These are phyloP conservation scores for Catagonus wagneri DNA, from an alignment of 2,113 vertebrate genomes.

Conservation along the genomic window DNA sequence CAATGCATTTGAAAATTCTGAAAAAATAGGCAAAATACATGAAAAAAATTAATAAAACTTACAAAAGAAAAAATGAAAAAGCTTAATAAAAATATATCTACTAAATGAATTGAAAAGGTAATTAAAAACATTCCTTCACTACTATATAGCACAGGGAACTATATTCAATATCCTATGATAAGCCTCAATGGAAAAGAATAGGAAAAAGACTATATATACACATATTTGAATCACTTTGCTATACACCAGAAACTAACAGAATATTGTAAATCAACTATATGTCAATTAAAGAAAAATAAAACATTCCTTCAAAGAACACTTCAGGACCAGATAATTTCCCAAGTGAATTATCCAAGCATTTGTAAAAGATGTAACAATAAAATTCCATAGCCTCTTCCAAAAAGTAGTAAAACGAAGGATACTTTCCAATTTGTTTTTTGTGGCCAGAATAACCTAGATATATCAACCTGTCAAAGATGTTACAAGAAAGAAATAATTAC, in stretches of 20 bases:
- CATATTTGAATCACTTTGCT: no score
- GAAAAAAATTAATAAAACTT: not conserved
- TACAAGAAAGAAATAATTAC: not conserved
- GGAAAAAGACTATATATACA: no score
- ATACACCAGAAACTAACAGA: no score
- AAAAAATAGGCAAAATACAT: not conserved
- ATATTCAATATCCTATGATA: no score
- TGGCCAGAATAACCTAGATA: not conserved
- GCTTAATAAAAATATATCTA: not conserved
- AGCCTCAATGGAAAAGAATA: no score
- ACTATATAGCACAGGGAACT: no score
- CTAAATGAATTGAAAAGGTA: not conserved
- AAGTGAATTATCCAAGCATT: not conserved
- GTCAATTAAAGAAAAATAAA: not conserved
- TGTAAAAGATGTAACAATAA: not conserved
- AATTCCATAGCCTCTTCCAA: constrained; percentile 3
- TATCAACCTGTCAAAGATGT: not conserved
- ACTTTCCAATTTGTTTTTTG: not conserved
- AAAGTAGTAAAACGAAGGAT: not conserved
- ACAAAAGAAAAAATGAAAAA: not conserved
- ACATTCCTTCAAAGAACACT: not conserved
- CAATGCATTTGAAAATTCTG: not conserved
- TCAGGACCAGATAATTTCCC: not conserved
- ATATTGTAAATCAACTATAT: no score
- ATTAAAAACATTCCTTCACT: not conserved